phyloP scores from a whole-genome alignment of 2,113 vertebrate genomes.

The Neodon shergylaensis region DNA sequence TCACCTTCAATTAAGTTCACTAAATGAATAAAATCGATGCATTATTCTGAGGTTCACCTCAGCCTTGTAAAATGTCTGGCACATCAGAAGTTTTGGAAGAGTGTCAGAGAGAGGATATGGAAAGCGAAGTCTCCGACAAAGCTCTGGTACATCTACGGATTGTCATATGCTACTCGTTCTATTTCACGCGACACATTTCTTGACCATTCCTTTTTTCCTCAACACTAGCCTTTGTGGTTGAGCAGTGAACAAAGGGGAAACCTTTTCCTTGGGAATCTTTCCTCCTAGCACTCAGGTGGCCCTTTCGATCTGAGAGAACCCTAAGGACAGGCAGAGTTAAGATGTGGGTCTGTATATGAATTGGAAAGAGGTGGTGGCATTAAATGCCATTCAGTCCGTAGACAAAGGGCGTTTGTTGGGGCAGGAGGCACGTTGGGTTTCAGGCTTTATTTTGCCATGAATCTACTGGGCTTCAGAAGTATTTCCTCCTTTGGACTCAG shows the following conservation, averaged over 20 bases:
- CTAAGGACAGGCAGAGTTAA: not conserved
- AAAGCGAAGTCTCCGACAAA: conserved; percentile 42
- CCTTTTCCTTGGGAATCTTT: not conserved
- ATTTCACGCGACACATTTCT: not conserved
- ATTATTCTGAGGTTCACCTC: conserved; percentile 63
- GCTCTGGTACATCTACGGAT: not conserved
- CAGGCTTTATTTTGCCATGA: not conserved
- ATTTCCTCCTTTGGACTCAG: not conserved
- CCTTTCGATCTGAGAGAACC: not conserved
- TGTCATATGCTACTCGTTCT: not conserved
- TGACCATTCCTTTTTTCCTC: not conserved
- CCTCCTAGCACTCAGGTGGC: not conserved
- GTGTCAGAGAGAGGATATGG: conserved; percentile 9
- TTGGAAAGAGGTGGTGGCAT: not conserved
- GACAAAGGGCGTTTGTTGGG: not conserved
- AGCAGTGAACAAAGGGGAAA: not conserved
- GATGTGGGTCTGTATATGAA: not conserved
- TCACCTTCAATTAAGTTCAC: conserved; percentile 70
- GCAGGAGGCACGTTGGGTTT: not conserved
- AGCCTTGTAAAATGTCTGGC: conserved; percentile 50
- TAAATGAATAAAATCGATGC: conserved; percentile 72
- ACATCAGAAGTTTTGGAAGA: conserved; percentile 51
- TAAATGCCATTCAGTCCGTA: not conserved
- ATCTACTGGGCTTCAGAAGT: not conserved
- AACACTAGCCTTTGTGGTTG: not conserved